phyloP scores from a whole-genome alignment of 2,797 vertebrate species.

The Scolopax bukidnonensis region DNA sequence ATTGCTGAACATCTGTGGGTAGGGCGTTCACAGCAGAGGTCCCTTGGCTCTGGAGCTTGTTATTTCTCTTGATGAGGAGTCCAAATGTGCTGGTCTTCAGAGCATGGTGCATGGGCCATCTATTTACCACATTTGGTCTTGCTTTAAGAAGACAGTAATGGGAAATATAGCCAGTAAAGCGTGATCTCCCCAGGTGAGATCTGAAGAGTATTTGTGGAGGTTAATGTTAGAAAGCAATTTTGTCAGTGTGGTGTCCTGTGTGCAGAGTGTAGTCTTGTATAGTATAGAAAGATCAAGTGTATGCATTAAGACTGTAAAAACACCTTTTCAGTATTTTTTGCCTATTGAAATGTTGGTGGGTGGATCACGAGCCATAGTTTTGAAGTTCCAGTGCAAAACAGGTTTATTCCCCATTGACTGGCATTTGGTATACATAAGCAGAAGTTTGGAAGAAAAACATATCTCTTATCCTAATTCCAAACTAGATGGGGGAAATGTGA shows the following conservation, averaged over 20 bases:
- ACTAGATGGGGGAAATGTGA: background rate
- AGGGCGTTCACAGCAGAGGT: background rate
- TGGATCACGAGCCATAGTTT: background rate
- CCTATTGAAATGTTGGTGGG: background rate
- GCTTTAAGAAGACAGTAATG: background rate
- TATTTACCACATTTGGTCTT: background rate
- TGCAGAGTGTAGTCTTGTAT: background rate
- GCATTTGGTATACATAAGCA: background rate
- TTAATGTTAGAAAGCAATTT: background rate
- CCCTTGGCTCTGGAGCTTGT: background rate
- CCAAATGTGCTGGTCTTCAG: background rate
- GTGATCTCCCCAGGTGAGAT: background rate
- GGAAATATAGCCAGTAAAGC: background rate
- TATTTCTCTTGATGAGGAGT: background rate
- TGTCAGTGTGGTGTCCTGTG: rapidly evolving
- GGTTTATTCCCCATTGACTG: background rate
- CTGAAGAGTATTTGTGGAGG: background rate
- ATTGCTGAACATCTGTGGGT: conserved; percentile 11
- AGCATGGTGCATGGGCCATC: background rate
- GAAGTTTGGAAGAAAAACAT: background rate
- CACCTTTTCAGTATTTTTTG: background rate
- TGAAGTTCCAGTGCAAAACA: background rate
- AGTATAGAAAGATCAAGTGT: background rate
- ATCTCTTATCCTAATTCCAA: background rate
- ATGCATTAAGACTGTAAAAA: background rate